These are phyloP conservation scores for Leptinotarsa peninsularis DNA, from an alignment of 2,888 invertebrate species.

Conservation along the genomic window DNA sequence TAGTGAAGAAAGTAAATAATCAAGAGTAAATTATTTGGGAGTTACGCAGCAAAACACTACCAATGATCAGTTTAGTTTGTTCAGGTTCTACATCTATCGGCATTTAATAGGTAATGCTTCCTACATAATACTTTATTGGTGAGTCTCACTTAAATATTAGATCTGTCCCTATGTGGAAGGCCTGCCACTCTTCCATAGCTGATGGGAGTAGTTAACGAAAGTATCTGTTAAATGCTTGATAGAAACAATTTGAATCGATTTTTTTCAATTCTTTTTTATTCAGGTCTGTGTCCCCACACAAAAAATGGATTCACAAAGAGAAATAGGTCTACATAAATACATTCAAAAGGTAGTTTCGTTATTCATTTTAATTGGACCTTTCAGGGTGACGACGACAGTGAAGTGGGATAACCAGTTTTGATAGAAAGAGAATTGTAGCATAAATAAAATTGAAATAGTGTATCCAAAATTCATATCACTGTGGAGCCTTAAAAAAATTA, in stretches of 20 bases:
- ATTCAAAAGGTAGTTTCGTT: too few species aligned
- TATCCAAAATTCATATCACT: too few species aligned
- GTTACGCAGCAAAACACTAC: slow-evolving; percentile 1
- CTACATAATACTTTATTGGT: slow-evolving; percentile 17
- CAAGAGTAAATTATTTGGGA: not conserved
- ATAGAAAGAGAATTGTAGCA: too few species aligned
- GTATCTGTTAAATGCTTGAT: not conserved
- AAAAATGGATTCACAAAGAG: too few species aligned
- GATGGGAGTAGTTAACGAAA: not conserved
- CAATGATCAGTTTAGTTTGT: slow-evolving; percentile 12
- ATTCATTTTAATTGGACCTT: too few species aligned
- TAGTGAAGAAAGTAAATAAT: too few species aligned
- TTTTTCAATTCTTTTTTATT: not conserved
- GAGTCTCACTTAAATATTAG: slow-evolving; percentile 8
- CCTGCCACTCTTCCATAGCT: not conserved
- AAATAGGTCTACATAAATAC: too few species aligned
- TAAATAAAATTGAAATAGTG: too few species aligned
- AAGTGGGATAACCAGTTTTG: too few species aligned
- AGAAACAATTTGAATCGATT: not conserved
- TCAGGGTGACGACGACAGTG: too few species aligned
- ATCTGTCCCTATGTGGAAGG: not conserved
- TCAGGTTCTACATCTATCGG: slow-evolving; percentile 10
- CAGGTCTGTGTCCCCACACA: too few species aligned
- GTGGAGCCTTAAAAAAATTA: too few species aligned
- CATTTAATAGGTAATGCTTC: slow-evolving; percentile 16